Conservation (phyloP, 2,113 vertebrate species). For the Heloderma charlesbogerti region DNA sequence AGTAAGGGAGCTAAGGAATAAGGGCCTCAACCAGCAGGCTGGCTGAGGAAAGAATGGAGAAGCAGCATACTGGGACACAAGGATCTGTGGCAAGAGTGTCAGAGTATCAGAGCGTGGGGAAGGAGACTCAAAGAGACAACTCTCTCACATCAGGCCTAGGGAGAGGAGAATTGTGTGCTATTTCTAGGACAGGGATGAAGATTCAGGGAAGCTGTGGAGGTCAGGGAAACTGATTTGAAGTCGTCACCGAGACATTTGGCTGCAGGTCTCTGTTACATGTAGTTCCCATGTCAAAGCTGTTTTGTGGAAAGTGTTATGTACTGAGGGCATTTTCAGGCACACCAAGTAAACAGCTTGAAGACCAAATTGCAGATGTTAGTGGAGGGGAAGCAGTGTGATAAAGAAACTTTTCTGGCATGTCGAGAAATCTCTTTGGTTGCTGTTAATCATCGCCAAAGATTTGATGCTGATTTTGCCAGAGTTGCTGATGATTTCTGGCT, state of each 20-base stretch:
- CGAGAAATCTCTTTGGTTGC: not conserved
- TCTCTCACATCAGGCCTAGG: not conserved
- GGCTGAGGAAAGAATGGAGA: not conserved
- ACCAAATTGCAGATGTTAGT: not conserved
- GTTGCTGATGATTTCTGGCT: not conserved
- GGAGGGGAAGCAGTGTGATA: not conserved
- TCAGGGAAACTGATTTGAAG: not conserved
- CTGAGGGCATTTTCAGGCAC: not conserved
- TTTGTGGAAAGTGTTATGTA: constrained; percentile 11
- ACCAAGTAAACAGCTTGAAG: not conserved
- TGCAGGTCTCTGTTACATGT: not conserved
- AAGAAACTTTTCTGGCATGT: not conserved
- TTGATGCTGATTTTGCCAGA: not conserved
- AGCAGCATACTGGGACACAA: not conserved
- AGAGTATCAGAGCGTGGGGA: not conserved
- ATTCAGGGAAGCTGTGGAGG: not conserved
- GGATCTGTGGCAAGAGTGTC: not conserved
- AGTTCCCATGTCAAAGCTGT: not conserved
- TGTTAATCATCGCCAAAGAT: not conserved
- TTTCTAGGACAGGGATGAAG: not conserved
- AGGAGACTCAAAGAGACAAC: not conserved
- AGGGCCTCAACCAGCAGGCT: not conserved
- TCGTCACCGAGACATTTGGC: constrained; percentile 16
- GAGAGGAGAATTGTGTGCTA: not conserved
- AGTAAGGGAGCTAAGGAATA: too few relatives aligned